Evolutionary conservation across 2,888 invertebrate genomes (phyloP).

Genomic region (Drosophila paramelanica): DNA sequence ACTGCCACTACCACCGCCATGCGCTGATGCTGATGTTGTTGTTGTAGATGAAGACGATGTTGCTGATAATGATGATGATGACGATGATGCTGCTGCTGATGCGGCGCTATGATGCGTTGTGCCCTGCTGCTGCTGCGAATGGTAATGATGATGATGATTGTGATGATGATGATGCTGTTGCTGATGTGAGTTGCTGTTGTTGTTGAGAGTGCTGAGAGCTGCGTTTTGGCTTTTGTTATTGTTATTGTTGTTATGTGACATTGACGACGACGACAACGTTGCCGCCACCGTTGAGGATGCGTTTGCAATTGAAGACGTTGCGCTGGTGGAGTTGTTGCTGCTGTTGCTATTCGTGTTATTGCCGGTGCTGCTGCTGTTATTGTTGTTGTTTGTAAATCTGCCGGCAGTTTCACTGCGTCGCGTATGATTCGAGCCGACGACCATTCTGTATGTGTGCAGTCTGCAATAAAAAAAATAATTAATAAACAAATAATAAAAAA

Average conservation of each 20-base stretch:
- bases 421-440: conserved; percentile 84
- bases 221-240: conserved; percentile 55
- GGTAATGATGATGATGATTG: conserved; percentile 46
- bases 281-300: conserved; percentile 61
- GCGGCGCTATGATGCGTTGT: conserved; percentile 24
- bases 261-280: conserved; percentile 61
- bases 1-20: conserved; percentile 32
- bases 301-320: conserved; percentile 70
- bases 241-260: conserved; percentile 59
- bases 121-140: conserved; percentile 32
- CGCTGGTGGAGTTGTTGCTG: conserved; percentile 66
- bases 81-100: conserved; percentile 23
- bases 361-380: conserved; percentile 28
- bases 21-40: conserved; percentile 16
- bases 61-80: conserved; percentile 26
- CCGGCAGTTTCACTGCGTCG: conserved; percentile 84
- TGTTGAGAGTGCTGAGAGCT: conserved; percentile 37
- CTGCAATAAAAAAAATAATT: conserved; percentile 40
- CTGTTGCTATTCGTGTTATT: conserved; percentile 34
- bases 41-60: conserved; percentile 12
- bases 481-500: background rate
- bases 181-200: conserved; percentile 34
- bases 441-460: conserved; percentile 81
- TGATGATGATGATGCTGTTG: conserved; percentile 43
- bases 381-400: conserved; percentile 73